Base-by-base conservation (phyloP, 1,140 invertebrate species). In the Teleogryllus occipitalis region DNA sequence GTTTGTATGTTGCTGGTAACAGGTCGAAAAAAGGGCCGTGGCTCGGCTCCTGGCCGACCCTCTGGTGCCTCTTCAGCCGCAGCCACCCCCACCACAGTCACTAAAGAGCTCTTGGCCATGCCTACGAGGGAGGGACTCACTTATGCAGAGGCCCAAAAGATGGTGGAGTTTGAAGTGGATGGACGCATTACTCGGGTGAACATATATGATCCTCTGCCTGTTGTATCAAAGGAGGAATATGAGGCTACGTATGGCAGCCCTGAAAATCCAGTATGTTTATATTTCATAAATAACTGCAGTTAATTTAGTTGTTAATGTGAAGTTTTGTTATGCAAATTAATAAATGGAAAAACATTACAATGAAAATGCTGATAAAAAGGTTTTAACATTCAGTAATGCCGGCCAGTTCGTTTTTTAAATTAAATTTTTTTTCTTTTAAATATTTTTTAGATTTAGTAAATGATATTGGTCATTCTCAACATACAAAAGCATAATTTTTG, bases 91-190 rank as follows among this genome's bases (percentile, higher is more conserved):
- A 78, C 82, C 47, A 81, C 82, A 74, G 74, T 79, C 49, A 79
- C 81, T 73, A 78, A 54, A 18, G 82, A 80, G 27, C 21, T 81
- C 7, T 65, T 80, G 18, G 54, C 74, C 27, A 54, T 80, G 72
- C 86, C 87, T 47, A 86, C 87, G 7, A 88, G 89, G 81, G 90
- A 92, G 84, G 90, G 89, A 49, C 85, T 94, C 54, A 92, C 92
- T 21, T 94, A 93, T 86, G 92, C 92, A 47, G 93, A 95, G 85
- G 89, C 93, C 18, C 93, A 96, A 83, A 92, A 93, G 86, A 90
- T 95, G 73, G 93, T 96, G 2, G 94, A 96, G 85, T 93, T 96
- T 82, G 94, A 96, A 84, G 87, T 96, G 21, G 93, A 95, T 86
- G 93, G 93, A 15, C 91, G 92, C 84, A 89, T 90, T 74, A 88